Conservation (phyloP, 2,113 vertebrate genomes). For the Rhinoptilus africanus region DNA sequence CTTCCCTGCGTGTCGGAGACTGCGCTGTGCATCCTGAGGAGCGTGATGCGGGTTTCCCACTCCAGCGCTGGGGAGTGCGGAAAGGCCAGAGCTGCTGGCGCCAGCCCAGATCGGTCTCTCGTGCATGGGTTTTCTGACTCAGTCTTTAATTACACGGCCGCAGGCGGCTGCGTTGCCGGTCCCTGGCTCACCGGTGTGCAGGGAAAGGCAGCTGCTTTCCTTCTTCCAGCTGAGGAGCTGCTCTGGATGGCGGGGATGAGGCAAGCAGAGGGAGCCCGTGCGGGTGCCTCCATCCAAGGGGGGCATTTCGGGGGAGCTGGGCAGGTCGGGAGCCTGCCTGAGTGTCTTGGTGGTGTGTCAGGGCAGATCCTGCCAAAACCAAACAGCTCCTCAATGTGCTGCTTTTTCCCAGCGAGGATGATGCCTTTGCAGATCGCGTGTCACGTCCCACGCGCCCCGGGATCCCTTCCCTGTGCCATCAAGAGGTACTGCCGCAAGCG, state of each 20-base stretch:
- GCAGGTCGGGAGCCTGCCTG: not conserved
- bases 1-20: not conserved
- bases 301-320: not conserved
- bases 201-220: not conserved
- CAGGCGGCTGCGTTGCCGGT: not conserved
- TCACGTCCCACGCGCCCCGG: rapidly evolving
- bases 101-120: not conserved
- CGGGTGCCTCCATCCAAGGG: rapidly evolving
- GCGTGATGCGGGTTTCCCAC: not conserved
- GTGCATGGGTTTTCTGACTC: not conserved
- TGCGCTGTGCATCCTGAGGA: not conserved
- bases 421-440: not conserved
- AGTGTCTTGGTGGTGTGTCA: rapidly evolving
- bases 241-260: not conserved
- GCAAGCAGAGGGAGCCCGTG: rapidly evolving
- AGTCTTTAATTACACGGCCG: not conserved
- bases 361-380: not conserved
- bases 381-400: not conserved
- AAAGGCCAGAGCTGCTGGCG: not conserved
- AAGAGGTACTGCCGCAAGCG: not conserved
- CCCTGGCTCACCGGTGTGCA: not conserved
- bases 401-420: not conserved
- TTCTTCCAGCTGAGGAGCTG: not conserved
- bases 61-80: rapidly evolving
- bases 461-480: not conserved